A percentile compares a stretch with the other conserved stretches of the same genome.
These are phyloP conservation scores for Agapornis roseicollis DNA, from an alignment of 2,113 vertebrate genomes.

Conservation along the genomic window DNA sequence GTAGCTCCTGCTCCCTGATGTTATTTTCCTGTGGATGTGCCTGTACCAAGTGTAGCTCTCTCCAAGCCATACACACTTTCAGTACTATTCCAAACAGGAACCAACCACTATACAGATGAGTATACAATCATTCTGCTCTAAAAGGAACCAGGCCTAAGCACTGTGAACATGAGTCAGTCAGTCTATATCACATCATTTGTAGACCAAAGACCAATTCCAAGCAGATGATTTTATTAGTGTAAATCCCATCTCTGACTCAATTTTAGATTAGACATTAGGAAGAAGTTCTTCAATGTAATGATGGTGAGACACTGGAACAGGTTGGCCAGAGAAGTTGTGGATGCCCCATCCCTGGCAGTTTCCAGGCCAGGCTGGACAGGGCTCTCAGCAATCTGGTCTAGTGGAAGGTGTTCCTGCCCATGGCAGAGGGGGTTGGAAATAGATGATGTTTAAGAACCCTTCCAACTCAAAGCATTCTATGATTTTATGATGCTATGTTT, in stretches of 20 bases:
- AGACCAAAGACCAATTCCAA: not conserved
- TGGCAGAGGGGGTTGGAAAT: not conserved
- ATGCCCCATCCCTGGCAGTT: too few species aligned
- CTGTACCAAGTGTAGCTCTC: not conserved
- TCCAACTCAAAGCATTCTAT: not conserved
- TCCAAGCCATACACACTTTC: not conserved
- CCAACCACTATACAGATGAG: not conserved
- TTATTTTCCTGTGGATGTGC: not conserved
- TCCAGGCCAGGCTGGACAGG: too few species aligned
- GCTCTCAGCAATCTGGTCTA: too few species aligned
- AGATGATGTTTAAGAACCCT: not conserved
- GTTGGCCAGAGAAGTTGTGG: too few species aligned
- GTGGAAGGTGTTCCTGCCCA: too few species aligned
- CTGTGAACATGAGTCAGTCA: not conserved
- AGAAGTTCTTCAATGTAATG: too few species aligned
- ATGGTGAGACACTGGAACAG: too few species aligned
- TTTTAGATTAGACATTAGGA: not conserved
- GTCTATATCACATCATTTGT: not conserved
- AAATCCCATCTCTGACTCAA: not conserved
- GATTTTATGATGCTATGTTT: not conserved
- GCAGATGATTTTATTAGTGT: not conserved
- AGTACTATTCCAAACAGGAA: not conserved
- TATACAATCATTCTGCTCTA: not conserved
- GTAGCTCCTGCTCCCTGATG: not conserved
- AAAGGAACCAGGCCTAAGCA: not conserved